Percentiles rank a stretch among this genome's conserved stretches.
Conservation (phyloP, 53 echinoderm and acorn worm genomes). For the Pentamera pediparva region DNA sequence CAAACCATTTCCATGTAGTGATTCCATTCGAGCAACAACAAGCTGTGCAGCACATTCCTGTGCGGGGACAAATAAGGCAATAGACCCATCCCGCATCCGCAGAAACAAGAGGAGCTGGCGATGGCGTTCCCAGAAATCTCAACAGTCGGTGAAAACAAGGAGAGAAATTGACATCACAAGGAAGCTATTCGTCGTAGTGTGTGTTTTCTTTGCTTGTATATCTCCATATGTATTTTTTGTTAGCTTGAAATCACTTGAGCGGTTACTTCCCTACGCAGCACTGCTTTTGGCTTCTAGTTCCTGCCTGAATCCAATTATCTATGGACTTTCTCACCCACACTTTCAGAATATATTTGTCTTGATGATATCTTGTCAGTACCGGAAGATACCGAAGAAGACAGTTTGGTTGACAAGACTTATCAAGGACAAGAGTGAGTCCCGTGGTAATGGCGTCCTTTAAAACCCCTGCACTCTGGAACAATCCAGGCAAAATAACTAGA, state of each 20-base stretch:
- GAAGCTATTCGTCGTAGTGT: constrained; percentile 7
- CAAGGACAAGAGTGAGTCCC: neutral
- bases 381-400: constrained; percentile 13
- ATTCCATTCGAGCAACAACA: too few species aligned
- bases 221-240: constrained; percentile 18
- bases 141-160: neutral
- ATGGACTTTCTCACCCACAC: constrained; percentile 12
- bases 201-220: constrained; percentile 13
- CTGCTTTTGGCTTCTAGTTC: neutral
- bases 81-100: neutral
- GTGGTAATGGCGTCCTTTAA: too few species aligned
- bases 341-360: neutral
- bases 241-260: neutral
- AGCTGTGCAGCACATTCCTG: too few species aligned
- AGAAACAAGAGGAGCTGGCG: neutral
- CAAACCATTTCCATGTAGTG: too few species aligned
- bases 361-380: neutral
- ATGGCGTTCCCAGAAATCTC: neutral
- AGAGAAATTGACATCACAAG: constrained; percentile 24
- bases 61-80: too few species aligned
- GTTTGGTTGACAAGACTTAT: neutral
- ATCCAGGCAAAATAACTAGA: too few species aligned
- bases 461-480: too few species aligned
- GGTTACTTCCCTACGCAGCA: constrained; percentile 17
- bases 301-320: constrained; percentile 19